Evolutionary conservation across 1,140 invertebrate genomes (phyloP), one percentile per base, ranked within the genome.

Genomic region (Calephelis virginiensis): DNA sequence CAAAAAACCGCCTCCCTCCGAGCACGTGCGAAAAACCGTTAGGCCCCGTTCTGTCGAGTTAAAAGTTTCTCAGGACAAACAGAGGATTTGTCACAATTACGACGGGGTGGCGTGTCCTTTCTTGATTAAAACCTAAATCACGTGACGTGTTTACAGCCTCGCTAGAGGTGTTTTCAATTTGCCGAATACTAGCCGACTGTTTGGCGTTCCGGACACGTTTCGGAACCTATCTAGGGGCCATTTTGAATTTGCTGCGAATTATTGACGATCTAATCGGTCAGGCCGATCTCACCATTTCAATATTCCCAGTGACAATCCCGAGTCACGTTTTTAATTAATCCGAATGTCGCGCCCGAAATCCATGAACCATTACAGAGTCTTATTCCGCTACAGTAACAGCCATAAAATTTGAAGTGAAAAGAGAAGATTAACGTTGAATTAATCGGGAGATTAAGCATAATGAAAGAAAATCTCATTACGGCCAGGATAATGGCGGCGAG

Each of bases 91-190:
- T 91, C 89, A 91, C 88, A 91, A 91, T 91, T 91, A 91, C 86
- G 81, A 73, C 82, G 78, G 84, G 79, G 75, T 75, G 78, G 79
- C 76, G 83, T 80, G 85, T 85, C 85, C 85, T 86, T 85, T 84
- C 86, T 91, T 91, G 89, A 91, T 91, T 91, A 91, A 91, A 91
- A 89, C 86, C 89, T 91, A 91, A 91, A 91, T 89, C 89, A 91
- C 89, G 89, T 91, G 89, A 91, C 86, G 85, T 91, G 89, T 91
- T 91, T 91, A 91, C 89, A 89, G 89, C 82, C 80, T 75, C 77
- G 81, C 82, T 81, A 77, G 85, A 89, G 88, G 88, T 89, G 88
- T 90, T 89, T 90, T 90, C 86, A 89, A 89, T 90, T 90, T 90
- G 84, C 79, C 82, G 76, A 82, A 81, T 84, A 72, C 80, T 82